Evolutionary conservation across 1,140 invertebrate genomes (phyloP).

Genomic region (Calycopis cecrops): DNA sequence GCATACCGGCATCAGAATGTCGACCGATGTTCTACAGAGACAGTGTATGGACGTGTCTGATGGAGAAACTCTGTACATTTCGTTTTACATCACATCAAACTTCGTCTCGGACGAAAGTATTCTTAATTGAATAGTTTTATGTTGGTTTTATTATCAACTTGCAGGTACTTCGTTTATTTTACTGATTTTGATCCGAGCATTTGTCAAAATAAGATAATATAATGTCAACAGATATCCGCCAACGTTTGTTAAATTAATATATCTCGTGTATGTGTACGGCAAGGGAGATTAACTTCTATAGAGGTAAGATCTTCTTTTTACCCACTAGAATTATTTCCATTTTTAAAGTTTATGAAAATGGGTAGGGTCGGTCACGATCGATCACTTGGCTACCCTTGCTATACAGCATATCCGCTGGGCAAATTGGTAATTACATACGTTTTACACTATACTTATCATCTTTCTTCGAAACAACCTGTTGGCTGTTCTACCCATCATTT

Average conservation of each 20-base stretch:
- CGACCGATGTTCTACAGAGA: constrained; percentile 21
- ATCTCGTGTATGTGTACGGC: not conserved
- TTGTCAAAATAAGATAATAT: not conserved
- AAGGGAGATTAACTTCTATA: too few relatives aligned
- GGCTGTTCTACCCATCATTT: too few relatives aligned
- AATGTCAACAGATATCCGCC: not conserved
- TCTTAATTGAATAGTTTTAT: constrained; percentile 8
- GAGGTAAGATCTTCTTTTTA: too few relatives aligned
- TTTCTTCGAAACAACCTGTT: too few relatives aligned
- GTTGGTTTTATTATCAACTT: constrained; percentile 3
- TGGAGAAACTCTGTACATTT: constrained; percentile 29
- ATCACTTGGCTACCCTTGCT: too few relatives aligned
- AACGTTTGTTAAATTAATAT: not conserved
- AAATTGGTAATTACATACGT: too few relatives aligned
- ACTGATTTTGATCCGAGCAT: not conserved
- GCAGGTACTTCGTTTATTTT: not conserved
- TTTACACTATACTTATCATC: too few relatives aligned
- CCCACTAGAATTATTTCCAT: too few relatives aligned
- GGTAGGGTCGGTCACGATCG: too few relatives aligned
- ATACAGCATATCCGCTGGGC: too few relatives aligned
- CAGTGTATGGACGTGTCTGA: constrained; percentile 20
- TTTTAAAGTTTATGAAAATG: too few relatives aligned
- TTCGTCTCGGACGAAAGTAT: constrained; percentile 14
- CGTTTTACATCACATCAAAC: constrained; percentile 24
- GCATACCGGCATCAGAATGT: constrained; percentile 15